phyloP scores from a whole-genome alignment of 2,888 invertebrate genomes.

The Pedicia rivosa region DNA sequence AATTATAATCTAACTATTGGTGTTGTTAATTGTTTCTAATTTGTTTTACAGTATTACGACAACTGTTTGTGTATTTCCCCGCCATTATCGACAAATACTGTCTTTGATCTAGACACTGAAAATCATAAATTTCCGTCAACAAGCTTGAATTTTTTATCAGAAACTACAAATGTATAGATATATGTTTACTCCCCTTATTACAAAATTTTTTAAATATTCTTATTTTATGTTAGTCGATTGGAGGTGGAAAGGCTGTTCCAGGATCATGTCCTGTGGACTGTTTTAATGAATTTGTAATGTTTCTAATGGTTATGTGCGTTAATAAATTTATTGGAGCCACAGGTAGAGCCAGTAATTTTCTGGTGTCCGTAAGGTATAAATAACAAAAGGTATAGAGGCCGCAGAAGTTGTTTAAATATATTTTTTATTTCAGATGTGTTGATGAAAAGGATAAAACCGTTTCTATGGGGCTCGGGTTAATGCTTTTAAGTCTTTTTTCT shows the following conservation, averaged over 20 bases:
- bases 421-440: constrained; percentile 37
- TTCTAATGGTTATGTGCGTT: constrained; percentile 37
- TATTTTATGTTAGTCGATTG: too few relatives aligned
- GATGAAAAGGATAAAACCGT: constrained; percentile 56
- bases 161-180: neutral
- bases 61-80: constrained; percentile 9
- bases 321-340: constrained; percentile 42
- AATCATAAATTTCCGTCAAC: too few relatives aligned
- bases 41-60: too few relatives aligned
- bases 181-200: too few relatives aligned
- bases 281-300: constrained; percentile 36
- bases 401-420: neutral
- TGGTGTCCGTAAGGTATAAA: constrained; percentile 37
- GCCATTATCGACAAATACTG: too few relatives aligned
- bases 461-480: constrained; percentile 52
- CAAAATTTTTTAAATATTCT: too few relatives aligned
- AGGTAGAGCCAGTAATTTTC: constrained; percentile 44
- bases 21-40: too few relatives aligned
- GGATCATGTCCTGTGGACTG: constrained; percentile 43
- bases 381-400: neutral
- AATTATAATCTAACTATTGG: too few relatives aligned
- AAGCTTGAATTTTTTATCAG: too few relatives aligned
- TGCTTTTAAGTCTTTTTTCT: constrained; percentile 50
- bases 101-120: too few relatives aligned
- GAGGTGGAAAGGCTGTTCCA: constrained; percentile 31